Base-by-base conservation (phyloP, 2,888 invertebrate genomes). In the Clepsis dumicolana region DNA sequence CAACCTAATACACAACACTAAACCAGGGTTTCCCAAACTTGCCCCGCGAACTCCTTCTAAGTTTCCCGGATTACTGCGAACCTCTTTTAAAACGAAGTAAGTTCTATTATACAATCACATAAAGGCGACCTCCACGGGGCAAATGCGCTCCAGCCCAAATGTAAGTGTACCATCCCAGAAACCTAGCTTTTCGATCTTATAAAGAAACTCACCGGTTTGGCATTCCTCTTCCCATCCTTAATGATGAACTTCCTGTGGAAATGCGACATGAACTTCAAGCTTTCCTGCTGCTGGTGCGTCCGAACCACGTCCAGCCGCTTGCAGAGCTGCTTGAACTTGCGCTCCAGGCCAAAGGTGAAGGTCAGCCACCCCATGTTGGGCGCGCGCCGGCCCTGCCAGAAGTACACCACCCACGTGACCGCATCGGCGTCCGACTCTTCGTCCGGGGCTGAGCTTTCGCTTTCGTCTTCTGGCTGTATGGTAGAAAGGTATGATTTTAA, bases 311-410 rank as follows among this genome's bases (percentile, higher is more conserved):
- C 99, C 0, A 93, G 80, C 0, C 87, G 75, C 61, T 82, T 78
- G 77, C 92, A 92, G 10, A 90, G 84, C 77, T 90, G 88, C 65
- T 93, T 93, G 85, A 93, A 93, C 83, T 93, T 93, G 62, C 91
- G 75, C 81, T 93, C 93, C 14, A 93, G 94, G 79, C 98, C 98
- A 91, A 99, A 99, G 0, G 99, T 99, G 91, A 99, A 99, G 0
- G 98, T 99, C 0, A 99, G 94, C 99, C 99, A 99, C 69, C 99
- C 99, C 99, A 99, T 99, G 91, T 99, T 99, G 71, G 97, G 96
- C 2, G 99, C 99, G 82, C 98, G 97, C 62, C 97, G 94, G 0
- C 99, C 99, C 92, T 99, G 99, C 99, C 99, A 99, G 94, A 99
- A 99, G 91, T 99, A 99, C n/a, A 99, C 99, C 57, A 99, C 98